A percentile compares a stretch with the other conserved stretches of the same genome.
phyloP scores from a whole-genome alignment of 1,140 invertebrate genomes.

The Polyergus mexicanus region DNA sequence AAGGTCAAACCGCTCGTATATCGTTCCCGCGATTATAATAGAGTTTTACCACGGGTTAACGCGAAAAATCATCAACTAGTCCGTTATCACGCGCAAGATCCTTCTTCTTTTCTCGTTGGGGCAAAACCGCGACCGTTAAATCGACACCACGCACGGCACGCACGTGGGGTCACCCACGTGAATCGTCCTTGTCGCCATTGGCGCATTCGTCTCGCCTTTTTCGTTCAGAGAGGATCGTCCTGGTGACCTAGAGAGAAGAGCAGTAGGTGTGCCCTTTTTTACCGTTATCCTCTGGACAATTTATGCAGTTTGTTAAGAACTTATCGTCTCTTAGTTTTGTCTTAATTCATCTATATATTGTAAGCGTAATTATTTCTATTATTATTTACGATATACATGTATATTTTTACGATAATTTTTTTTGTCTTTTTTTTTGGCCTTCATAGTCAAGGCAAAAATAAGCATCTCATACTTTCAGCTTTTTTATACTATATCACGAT shows the following conservation, averaged over 20 bases:
- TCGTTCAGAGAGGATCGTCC: conserved; percentile 69
- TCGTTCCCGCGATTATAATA: conserved; percentile 29
- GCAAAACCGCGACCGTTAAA: conserved; percentile 44
- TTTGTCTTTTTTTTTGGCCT: neutral
- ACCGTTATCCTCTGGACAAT: conserved; percentile 51
- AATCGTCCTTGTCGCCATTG: conserved; percentile 62
- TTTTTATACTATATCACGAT: neutral
- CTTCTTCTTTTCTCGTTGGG: conserved; percentile 9
- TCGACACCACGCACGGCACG: conserved; percentile 34
- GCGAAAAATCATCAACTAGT: conserved; percentile 26
- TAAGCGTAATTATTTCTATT: neutral
- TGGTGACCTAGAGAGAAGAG: conserved; percentile 66
- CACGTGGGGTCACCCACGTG: conserved; percentile 63
- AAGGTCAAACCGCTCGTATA: conserved; percentile 6
- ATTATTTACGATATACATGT: neutral
- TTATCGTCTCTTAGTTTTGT: conserved; percentile 7
- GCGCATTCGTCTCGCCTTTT: conserved; percentile 71
- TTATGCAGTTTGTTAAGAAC: conserved; percentile 34
- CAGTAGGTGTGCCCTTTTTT: conserved; percentile 59
- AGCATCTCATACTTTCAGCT: no score
- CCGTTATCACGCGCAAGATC: conserved; percentile 25
- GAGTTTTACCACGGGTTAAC: neutral
- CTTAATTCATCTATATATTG: neutral
- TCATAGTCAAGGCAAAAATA: neutral
- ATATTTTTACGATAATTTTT: conserved; percentile 2